phyloP scores from a whole-genome alignment of 1,140 invertebrate species.

The Trichogramma pretiosum region DNA sequence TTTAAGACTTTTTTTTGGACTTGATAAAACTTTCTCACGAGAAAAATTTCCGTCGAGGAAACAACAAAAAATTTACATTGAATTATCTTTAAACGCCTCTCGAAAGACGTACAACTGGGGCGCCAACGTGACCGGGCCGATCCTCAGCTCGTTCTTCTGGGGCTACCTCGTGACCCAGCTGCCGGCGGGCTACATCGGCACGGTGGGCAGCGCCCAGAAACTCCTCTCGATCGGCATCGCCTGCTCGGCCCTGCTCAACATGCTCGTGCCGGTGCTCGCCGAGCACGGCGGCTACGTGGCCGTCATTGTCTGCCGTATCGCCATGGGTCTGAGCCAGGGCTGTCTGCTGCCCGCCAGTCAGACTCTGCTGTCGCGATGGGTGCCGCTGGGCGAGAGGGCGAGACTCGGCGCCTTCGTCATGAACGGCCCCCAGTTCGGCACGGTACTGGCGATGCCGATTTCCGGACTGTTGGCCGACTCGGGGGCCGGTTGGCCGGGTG shows the following conservation, averaged over 20 bases:
- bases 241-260: conserved; percentile 43
- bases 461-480: conserved; percentile 58
- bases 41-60: too few species aligned
- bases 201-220: conserved; percentile 40
- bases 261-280: conserved; percentile 36
- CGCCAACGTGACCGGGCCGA: conserved; percentile 41
- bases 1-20: too few species aligned
- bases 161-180: conserved; percentile 49
- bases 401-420: conserved; percentile 34
- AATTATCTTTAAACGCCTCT: too few species aligned
- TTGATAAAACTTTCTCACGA: too few species aligned
- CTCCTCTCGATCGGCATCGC: conserved; percentile 39
- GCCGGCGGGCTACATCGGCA: conserved; percentile 45
- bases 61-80: background rate
- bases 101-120: conserved; percentile 46
- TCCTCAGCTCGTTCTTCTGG: conserved; percentile 47
- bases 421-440: conserved; percentile 58
- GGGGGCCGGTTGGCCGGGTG: conserved; percentile 62
- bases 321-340: conserved; percentile 56
- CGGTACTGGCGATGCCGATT: conserved; percentile 61
- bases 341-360: conserved; percentile 57
- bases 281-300: conserved; percentile 38
- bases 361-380: conserved; percentile 55
- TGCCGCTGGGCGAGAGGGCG: conserved; percentile 37
- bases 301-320: conserved; percentile 47